phyloP scores from a whole-genome alignment of 2,113 vertebrate species.

The Xiphophorus hellerii region DNA sequence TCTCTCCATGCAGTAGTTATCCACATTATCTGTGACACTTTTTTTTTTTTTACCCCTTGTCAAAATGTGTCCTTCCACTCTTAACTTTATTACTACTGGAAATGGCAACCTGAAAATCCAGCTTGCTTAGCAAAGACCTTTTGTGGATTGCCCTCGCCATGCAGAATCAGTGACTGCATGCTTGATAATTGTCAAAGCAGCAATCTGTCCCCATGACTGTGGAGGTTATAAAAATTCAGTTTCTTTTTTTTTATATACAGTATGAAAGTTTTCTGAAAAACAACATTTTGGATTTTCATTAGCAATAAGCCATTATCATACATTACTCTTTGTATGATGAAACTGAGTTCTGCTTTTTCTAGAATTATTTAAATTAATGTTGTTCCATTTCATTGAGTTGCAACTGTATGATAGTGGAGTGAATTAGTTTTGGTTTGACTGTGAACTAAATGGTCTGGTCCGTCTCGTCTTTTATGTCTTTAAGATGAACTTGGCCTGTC shows the following conservation, averaged over 20 bases:
- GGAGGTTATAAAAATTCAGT: background rate
- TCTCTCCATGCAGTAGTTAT: background rate
- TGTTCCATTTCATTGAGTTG: background rate
- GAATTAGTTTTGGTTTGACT: background rate
- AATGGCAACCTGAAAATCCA: too few species aligned
- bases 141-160: too few species aligned
- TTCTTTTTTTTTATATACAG: background rate
- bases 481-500: background rate
- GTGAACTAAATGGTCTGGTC: background rate
- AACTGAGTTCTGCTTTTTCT: background rate
- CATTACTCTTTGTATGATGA: background rate
- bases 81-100: too few species aligned
- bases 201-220: background rate
- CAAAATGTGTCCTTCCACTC: too few species aligned
- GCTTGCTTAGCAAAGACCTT: too few species aligned
- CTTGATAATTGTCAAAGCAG: too few species aligned
- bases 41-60: too few species aligned
- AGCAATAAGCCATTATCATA: too few species aligned
- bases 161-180: too few species aligned
- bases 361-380: background rate
- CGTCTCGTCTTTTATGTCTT: background rate
- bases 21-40: background rate
- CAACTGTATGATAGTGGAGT: background rate
- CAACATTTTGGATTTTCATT: too few species aligned
- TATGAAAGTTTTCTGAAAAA: too few species aligned